A percentile compares a stretch with the other conserved stretches of the same genome.
These are phyloP conservation scores for Ceyx cyanopectus DNA, from an alignment of 2,113 vertebrate genomes.

Conservation along the genomic window DNA sequence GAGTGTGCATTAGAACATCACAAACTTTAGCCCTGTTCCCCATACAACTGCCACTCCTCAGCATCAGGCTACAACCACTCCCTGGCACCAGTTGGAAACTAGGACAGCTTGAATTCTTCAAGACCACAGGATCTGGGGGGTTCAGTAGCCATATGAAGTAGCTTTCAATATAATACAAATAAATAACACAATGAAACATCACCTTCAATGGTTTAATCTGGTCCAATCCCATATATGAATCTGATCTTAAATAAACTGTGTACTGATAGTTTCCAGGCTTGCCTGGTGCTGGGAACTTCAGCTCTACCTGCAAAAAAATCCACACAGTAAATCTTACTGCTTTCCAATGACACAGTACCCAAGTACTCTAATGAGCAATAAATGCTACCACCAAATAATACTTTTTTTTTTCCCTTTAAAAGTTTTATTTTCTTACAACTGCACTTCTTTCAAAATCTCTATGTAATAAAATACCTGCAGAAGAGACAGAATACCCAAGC, in stretches of 20 bases:
- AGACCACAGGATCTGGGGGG: background rate
- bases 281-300: constrained; percentile 97
- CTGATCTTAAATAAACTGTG: constrained; percentile 94
- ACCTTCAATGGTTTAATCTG: constrained; percentile 97
- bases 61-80: background rate
- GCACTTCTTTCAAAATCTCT: too few species aligned
- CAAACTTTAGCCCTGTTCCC: background rate
- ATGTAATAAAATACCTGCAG: too few species aligned
- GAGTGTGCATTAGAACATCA: background rate
- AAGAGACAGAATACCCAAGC: too few species aligned
- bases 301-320: constrained; percentile 88
- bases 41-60: background rate
- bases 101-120: background rate
- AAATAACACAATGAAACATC: background rate
- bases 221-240: constrained; percentile 97
- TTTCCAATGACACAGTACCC: background rate
- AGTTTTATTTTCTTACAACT: too few species aligned
- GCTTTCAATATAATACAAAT: background rate
- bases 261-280: constrained; percentile 99
- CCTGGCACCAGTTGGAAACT: background rate
- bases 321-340: background rate
- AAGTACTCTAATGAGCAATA: background rate
- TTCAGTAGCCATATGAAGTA: background rate
- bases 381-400: too few species aligned
- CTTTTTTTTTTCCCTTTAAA: too few species aligned